phyloP scores from a whole-genome alignment of 2,888 invertebrate species.

The Diabrotica balteata region DNA sequence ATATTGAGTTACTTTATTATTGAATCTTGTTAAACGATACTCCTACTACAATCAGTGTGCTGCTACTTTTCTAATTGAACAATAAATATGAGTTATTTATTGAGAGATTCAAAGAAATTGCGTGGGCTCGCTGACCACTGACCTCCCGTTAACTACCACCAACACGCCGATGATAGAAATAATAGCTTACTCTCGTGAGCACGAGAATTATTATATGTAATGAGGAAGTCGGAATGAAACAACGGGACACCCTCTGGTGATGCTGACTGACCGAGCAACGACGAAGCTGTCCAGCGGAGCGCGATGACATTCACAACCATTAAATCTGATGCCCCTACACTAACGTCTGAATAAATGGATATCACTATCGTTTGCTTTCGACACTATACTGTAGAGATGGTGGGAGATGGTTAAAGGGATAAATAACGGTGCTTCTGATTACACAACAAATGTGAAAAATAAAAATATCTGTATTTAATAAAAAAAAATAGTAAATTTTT shows the following conservation, averaged over 20 bases:
- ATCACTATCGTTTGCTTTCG: background rate
- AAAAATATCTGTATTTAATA: no score
- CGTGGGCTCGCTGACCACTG: background rate
- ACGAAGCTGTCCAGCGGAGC: constrained; percentile 2
- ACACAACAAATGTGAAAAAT: background rate
- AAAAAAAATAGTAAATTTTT: no score
- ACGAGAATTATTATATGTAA: constrained; percentile 7
- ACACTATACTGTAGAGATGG: background rate
- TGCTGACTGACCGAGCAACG: background rate
- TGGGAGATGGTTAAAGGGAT: background rate
- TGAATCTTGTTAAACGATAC: no score
- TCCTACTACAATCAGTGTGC: no score
- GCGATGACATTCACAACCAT: constrained; percentile 3
- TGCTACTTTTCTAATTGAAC: no score
- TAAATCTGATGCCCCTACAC: constrained; percentile 4
- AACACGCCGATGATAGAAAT: background rate
- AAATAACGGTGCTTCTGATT: background rate
- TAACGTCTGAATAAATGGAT: constrained; percentile 2
- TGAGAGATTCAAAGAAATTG: no score
- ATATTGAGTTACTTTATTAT: no score
- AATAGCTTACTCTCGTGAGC: constrained; percentile 1
- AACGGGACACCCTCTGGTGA: background rate
- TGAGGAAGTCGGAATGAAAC: background rate
- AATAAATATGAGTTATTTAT: no score
- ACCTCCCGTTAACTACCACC: constrained; percentile 1